Conservation (phyloP, 2,888 invertebrate species). For the Sceliomorpha sp. region DNA sequence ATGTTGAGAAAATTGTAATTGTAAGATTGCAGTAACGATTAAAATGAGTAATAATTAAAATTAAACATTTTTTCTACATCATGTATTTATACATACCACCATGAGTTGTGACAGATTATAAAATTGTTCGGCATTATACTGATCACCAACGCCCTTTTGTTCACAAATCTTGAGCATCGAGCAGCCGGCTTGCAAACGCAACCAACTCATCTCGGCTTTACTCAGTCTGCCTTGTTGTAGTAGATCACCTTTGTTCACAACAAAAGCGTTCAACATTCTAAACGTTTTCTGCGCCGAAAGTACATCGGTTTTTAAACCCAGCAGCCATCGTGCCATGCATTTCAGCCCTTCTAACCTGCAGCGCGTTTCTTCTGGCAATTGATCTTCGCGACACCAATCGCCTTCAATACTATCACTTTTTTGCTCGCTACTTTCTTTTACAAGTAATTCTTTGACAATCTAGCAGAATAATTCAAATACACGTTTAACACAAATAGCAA, state of each 20-base stretch:
- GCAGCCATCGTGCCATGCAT: conserved; percentile 97
- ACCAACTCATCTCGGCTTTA: conserved; percentile 95
- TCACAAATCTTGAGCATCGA: conserved; percentile 98
- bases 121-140: conserved; percentile 96
- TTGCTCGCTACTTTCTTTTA: conserved; percentile 87
- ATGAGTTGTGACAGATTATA: conserved; percentile 95
- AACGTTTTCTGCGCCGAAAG: conserved; percentile 96
- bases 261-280: conserved; percentile 95
- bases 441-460: conserved; percentile 96
- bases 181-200: conserved; percentile 94
- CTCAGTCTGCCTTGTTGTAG: conserved; percentile 88
- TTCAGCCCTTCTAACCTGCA: conserved; percentile 97
- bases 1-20: not conserved
- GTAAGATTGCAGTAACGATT: conserved; percentile 1
- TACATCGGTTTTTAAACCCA: conserved; percentile 93
- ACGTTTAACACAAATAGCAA: too few relatives aligned
- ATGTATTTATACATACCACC: conserved; percentile 84
- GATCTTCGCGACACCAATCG: conserved; percentile 93
- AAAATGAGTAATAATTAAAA: not conserved
- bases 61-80: too few relatives aligned
- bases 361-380: conserved; percentile 93
- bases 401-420: conserved; percentile 81
- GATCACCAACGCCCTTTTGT: conserved; percentile 97
- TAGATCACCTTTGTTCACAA: conserved; percentile 94
- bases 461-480: conserved; percentile 78